These are phyloP conservation scores for Aplodontia rufa DNA, from an alignment of 2,113 vertebrate genomes.

Conservation along the genomic window DNA sequence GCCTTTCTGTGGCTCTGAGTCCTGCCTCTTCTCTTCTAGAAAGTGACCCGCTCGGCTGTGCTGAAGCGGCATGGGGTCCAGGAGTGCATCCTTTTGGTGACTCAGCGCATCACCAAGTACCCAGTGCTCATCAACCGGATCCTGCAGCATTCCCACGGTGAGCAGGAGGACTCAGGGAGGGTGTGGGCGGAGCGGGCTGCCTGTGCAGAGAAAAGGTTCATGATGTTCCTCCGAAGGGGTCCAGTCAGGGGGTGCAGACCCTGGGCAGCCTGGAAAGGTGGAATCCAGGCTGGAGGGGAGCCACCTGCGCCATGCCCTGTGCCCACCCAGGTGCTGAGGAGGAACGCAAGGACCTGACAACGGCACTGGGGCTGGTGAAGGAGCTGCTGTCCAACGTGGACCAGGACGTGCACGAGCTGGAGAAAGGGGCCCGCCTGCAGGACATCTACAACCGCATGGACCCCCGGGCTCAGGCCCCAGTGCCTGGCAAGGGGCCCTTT, in stretches of 20 bases:
- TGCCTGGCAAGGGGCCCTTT: slow-evolving; percentile 86
- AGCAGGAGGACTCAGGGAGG: background rate
- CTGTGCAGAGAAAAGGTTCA: background rate
- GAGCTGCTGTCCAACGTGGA: slow-evolving; percentile 91
- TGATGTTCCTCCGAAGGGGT: background rate
- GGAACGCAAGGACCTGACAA: slow-evolving; percentile 84
- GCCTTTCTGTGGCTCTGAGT: background rate
- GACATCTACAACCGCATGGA: slow-evolving; percentile 91
- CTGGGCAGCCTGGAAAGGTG: background rate
- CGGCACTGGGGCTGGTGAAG: slow-evolving; percentile 86
- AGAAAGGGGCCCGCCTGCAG: slow-evolving; percentile 89
- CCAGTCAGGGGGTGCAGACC: too few relatives aligned
- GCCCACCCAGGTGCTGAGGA: slow-evolving; percentile 86
- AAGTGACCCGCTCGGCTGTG: slow-evolving; percentile 87
- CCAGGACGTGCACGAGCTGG: slow-evolving; percentile 90
- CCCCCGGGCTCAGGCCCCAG: slow-evolving; percentile 82
- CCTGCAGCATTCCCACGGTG: slow-evolving; percentile 92
- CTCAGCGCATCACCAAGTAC: slow-evolving; percentile 96
- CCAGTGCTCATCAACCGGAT: slow-evolving; percentile 93
- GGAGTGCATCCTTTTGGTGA: slow-evolving; percentile 95
- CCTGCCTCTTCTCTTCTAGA: slow-evolving; percentile 77
- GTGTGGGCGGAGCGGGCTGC: accelerated
- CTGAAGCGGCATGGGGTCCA: slow-evolving; percentile 93
- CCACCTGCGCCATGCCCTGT: background rate
- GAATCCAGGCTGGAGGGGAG: background rate